Evolutionary conservation across 92 coral and sea anemone species (phyloP).

Genomic region (Ricordea florida): DNA sequence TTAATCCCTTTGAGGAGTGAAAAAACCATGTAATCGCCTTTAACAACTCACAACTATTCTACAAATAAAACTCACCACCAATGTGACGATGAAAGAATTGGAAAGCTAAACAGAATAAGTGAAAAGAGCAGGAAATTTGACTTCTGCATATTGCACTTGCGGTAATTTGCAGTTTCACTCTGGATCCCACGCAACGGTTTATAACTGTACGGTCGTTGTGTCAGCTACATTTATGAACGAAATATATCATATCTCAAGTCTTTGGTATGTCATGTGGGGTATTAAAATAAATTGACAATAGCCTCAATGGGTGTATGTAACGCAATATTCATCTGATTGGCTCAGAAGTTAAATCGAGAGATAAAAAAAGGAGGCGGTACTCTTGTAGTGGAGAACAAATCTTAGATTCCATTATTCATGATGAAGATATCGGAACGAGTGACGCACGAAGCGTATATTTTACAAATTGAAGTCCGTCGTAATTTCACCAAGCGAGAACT

Average conservation of each 20-base stretch:
- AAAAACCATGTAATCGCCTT: too few species aligned
- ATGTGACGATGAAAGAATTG: slow-evolving; percentile 49
- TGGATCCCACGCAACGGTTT: too few species aligned
- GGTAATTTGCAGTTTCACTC: too few species aligned
- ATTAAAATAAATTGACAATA: slow-evolving; percentile 29
- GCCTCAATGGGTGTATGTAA: neutral
- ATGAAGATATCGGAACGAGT: too few species aligned
- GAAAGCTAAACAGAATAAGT: slow-evolving; percentile 3
- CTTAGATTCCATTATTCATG: slow-evolving; percentile 28
- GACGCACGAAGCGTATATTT: too few species aligned
- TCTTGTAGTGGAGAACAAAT: neutral
- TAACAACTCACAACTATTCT: neutral
- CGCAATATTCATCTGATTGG: slow-evolving; percentile 3
- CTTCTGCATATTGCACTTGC: neutral
- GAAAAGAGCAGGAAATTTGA: neutral
- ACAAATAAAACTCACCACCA: slow-evolving; percentile 64
- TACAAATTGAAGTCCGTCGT: too few species aligned
- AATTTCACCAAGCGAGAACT: too few species aligned
- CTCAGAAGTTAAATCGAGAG: neutral
- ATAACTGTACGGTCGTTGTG: too few species aligned
- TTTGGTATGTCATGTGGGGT: slow-evolving; percentile 20
- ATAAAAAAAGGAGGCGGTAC: slow-evolving; percentile 13
- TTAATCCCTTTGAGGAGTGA: too few species aligned
- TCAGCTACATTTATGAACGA: neutral
- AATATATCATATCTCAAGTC: neutral